These are phyloP conservation scores for Sturnus vulgaris DNA, from an alignment of 2,113 vertebrate species.

Conservation along the genomic window DNA sequence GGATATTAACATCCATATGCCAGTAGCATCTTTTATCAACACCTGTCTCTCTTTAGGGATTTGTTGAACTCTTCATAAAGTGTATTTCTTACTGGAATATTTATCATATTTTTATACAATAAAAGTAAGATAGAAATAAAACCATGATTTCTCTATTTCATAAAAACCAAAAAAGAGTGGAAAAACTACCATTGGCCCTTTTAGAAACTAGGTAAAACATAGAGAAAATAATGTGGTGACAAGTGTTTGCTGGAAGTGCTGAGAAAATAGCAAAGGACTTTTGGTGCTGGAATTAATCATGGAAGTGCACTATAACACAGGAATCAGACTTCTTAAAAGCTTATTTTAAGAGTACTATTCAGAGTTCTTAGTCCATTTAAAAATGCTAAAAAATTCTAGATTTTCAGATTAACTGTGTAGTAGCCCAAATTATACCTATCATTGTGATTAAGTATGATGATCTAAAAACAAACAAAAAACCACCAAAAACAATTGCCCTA, in stretches of 20 bases:
- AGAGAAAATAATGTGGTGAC: not conserved
- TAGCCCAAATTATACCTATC: not conserved
- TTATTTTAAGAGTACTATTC: not conserved
- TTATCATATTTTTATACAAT: not conserved
- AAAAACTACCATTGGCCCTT: not conserved
- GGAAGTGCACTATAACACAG: not conserved
- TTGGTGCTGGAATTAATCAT: not conserved
- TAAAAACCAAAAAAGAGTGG: not conserved
- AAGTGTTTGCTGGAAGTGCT: not conserved
- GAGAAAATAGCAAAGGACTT: not conserved
- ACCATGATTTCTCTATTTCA: not conserved
- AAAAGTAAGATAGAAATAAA: not conserved
- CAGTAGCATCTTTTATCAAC: not conserved
- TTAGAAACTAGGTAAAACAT: not conserved
- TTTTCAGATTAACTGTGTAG: not conserved
- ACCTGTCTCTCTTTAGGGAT: not conserved
- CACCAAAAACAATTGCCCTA: not conserved
- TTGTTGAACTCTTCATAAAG: not conserved
- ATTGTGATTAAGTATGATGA: not conserved
- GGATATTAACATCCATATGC: not conserved
- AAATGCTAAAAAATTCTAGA: not conserved
- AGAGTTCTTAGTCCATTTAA: not conserved
- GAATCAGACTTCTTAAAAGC: not conserved
- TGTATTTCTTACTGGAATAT: not conserved
- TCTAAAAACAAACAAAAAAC: not conserved